Conservation (phyloP, 2,888 invertebrate genomes). For the Latrodectus hesperus region DNA sequence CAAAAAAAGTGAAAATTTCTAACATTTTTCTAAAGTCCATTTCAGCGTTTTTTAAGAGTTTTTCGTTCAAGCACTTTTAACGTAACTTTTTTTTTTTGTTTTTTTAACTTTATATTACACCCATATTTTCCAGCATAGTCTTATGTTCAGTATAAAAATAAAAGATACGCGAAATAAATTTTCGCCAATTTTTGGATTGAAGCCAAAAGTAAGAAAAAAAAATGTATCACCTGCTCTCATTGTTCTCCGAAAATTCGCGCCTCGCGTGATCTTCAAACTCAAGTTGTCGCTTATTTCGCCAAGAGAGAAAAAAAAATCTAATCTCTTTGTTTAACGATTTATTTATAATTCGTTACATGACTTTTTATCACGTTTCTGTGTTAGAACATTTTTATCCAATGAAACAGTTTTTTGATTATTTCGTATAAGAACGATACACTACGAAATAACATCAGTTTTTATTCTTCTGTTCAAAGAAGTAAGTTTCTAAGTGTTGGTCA, state of each 20-base stretch:
- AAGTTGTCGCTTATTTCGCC: background rate
- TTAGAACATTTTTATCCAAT: background rate
- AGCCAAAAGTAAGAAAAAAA: background rate
- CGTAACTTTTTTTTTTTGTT: no score
- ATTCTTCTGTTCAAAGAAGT: no score
- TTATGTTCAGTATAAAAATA: no score
- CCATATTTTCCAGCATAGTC: no score
- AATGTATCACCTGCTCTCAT: background rate
- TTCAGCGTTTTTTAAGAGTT: no score
- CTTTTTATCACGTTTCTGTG: slow-evolving; percentile 1
- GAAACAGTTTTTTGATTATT: background rate
- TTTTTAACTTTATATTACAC: no score
- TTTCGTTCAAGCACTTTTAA: no score
- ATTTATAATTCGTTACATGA: background rate
- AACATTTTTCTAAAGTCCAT: no score
- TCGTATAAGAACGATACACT: no score
- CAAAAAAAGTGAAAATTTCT: no score
- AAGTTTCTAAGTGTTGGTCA: no score
- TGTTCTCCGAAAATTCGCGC: background rate
- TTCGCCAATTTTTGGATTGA: background rate
- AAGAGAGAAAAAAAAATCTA: background rate
- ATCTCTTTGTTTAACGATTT: background rate
- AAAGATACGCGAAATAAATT: background rate
- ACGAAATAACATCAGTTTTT: no score
- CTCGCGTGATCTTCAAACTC: background rate